Percentiles rank a stretch among this genome's conserved stretches.
These are phyloP conservation scores for Nasua narica DNA, from an alignment of 2,797 vertebrate species.

Conservation along the genomic window DNA sequence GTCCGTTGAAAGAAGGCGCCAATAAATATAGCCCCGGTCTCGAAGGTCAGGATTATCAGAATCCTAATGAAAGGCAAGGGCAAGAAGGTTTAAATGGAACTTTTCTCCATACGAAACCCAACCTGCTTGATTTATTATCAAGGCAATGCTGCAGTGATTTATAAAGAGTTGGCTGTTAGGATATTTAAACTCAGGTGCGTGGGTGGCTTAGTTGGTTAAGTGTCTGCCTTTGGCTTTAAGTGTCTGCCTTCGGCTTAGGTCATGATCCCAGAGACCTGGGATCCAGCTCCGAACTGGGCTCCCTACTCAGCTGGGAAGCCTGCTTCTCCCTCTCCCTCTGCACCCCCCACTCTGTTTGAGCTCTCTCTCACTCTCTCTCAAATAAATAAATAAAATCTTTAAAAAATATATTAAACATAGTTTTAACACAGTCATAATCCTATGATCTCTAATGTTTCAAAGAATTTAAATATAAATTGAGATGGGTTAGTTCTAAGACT, in stretches of 20 bases:
- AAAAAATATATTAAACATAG: neutral
- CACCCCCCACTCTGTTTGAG: no score
- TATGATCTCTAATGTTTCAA: neutral
- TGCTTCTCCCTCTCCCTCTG: no score
- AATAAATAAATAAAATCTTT: no score
- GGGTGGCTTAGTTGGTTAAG: neutral
- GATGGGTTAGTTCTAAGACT: neutral
- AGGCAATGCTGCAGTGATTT: neutral
- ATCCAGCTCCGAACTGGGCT: neutral
- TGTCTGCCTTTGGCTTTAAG: neutral
- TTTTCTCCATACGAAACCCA: neutral
- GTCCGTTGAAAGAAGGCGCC: constrained; percentile 97
- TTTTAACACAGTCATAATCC: neutral
- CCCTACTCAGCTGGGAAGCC: no score
- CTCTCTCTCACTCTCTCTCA: no score
- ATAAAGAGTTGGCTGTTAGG: neutral
- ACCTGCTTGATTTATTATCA: neutral
- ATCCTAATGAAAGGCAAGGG: constrained; percentile 85
- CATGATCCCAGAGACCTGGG: neutral
- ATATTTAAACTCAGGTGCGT: neutral
- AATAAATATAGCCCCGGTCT: constrained; percentile 98
- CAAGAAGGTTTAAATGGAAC: neutral
- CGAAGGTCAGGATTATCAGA: constrained; percentile 98
- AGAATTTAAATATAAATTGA: constrained; percentile 20
- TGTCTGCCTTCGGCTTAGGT: neutral